Evolutionary conservation across 2,888 invertebrate genomes (phyloP).

Genomic region (Teinopalpus imperialis): DNA sequence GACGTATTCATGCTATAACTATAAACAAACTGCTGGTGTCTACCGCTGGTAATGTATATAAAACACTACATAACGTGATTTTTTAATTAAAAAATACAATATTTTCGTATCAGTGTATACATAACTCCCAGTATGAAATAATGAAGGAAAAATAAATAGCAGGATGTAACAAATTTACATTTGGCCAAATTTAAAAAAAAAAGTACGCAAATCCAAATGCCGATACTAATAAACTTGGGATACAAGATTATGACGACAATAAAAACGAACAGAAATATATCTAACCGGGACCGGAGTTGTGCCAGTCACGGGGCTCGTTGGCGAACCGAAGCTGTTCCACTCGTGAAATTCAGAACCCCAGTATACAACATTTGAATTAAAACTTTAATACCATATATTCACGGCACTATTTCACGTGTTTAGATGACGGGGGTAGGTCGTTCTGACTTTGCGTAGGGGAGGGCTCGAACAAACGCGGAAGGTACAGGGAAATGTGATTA

Average conservation of each 20-base stretch:
- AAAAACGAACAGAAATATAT: slow-evolving; percentile 73
- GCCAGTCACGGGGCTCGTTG: slow-evolving; percentile 75
- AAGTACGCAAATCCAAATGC: slow-evolving; percentile 25
- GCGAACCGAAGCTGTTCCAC: slow-evolving; percentile 58
- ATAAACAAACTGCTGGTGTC: too few relatives aligned
- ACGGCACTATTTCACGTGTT: slow-evolving; percentile 52
- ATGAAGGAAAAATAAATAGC: slow-evolving; percentile 5
- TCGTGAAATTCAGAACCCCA: slow-evolving; percentile 73
- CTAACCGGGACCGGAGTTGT: slow-evolving; percentile 66
- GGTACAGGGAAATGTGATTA: slow-evolving; percentile 80
- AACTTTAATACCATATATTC: slow-evolving; percentile 52
- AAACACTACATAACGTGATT: too few relatives aligned
- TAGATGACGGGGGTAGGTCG: slow-evolving; percentile 34
- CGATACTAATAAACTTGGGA: too few relatives aligned
- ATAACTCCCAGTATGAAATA: slow-evolving; percentile 3
- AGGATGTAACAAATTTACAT: slow-evolving; percentile 12
- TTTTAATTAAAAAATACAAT: neutral
- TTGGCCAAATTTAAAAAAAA: slow-evolving; percentile 8
- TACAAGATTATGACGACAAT: slow-evolving; percentile 56
- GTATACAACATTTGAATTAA: slow-evolving; percentile 47
- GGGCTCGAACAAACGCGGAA: slow-evolving; percentile 69
- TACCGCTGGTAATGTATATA: too few relatives aligned
- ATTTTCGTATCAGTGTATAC: too few relatives aligned
- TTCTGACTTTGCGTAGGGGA: slow-evolving; percentile 32
- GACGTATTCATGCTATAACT: too few relatives aligned